A percentile compares a stretch with the other conserved stretches of the same genome.
Evolutionary conservation across 2,113 vertebrate genomes (phyloP).

Genomic region (Actenoides hombroni): DNA sequence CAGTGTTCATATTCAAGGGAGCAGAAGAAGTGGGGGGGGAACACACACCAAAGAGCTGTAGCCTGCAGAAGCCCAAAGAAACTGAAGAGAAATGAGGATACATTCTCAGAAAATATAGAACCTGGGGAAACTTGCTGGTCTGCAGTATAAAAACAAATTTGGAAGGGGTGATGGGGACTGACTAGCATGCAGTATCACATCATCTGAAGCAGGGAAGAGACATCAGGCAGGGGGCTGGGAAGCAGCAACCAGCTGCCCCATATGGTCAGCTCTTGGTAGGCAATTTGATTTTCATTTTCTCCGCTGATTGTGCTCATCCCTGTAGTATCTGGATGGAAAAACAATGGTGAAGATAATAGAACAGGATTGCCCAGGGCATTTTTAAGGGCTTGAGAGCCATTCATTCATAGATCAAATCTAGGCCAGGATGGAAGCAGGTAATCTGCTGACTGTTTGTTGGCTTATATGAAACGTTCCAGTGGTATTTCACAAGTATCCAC

Average conservation of each 20-base stretch:
- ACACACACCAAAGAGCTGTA: not conserved
- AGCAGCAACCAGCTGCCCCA: slow-evolving; percentile 63
- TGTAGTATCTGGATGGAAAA: slow-evolving; percentile 65
- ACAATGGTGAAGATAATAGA: slow-evolving; percentile 61
- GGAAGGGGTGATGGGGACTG: not conserved
- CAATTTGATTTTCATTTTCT: slow-evolving; percentile 72
- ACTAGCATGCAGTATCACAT: not conserved
- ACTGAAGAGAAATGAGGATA: not conserved
- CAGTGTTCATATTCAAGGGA: not conserved
- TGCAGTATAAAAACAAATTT: not conserved
- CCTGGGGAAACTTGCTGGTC: not conserved
- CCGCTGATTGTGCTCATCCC: slow-evolving; percentile 61
- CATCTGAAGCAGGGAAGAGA: not conserved
- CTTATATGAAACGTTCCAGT: slow-evolving; percentile 21
- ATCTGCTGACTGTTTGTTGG: slow-evolving; percentile 40
- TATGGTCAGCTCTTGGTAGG: slow-evolving; percentile 64
- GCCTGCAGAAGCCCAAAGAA: not conserved
- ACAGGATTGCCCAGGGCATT: slow-evolving; percentile 50
- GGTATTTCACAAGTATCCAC: slow-evolving; percentile 39
- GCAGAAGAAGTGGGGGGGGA: not conserved
- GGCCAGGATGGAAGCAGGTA: slow-evolving; percentile 56
- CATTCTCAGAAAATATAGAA: not conserved
- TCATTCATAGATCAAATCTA: slow-evolving; percentile 64
- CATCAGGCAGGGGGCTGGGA: slow-evolving; percentile 52
- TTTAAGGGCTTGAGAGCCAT: slow-evolving; percentile 48